Percentiles rank a stretch among this genome's conserved stretches.
Evolutionary conservation across 2,113 vertebrate genomes (phyloP).

Genomic region (Cariama cristata): DNA sequence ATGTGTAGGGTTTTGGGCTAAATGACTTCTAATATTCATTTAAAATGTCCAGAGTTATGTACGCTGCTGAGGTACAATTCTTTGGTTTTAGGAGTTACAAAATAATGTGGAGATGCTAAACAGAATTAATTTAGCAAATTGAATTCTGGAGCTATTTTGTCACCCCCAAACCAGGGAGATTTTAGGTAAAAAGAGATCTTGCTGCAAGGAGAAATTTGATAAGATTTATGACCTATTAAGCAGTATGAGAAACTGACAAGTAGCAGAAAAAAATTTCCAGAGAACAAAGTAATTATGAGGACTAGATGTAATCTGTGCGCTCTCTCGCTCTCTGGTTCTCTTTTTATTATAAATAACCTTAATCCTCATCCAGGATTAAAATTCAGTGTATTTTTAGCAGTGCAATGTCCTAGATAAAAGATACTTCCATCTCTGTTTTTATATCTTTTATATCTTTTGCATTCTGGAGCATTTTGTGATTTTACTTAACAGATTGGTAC

Average conservation of each 20-base stretch:
- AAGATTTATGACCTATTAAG: neutral
- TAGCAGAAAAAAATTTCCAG: neutral
- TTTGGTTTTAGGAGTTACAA: neutral
- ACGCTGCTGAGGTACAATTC: neutral
- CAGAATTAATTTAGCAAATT: neutral
- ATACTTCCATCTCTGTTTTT: slow-evolving; percentile 9
- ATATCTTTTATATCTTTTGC: neutral
- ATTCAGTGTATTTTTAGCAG: slow-evolving; percentile 79
- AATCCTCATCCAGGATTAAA: slow-evolving; percentile 89
- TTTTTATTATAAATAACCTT: slow-evolving; percentile 80
- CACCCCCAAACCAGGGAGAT: neutral
- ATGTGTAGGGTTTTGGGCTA: neutral
- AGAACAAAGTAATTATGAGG: slow-evolving; percentile 75
- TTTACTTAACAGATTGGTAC: neutral
- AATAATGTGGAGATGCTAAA: neutral
- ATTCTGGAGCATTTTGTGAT: neutral
- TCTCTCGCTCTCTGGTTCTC: slow-evolving; percentile 43
- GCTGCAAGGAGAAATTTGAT: neutral
- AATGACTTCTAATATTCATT: neutral
- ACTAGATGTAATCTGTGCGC: slow-evolving; percentile 81
- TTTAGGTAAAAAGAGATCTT: neutral
- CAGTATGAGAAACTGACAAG: neutral
- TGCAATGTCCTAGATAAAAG: slow-evolving; percentile 79
- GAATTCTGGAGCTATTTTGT: neutral
- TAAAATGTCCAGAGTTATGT: neutral